phyloP scores from a whole-genome alignment of 1,140 invertebrate species.

The Hyposmocoma kahamanoa region DNA sequence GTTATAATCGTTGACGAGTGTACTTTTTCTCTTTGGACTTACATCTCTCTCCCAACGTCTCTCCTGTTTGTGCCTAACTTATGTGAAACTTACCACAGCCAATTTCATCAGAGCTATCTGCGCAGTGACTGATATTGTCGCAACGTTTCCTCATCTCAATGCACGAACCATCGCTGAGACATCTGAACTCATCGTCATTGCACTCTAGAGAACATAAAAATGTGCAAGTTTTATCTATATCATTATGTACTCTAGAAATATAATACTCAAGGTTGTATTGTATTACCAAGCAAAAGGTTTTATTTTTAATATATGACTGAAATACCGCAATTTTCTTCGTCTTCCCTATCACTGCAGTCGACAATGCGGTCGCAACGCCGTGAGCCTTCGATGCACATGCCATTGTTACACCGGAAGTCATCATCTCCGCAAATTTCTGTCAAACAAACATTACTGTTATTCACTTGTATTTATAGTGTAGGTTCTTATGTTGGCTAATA shows the following conservation, averaged over 20 bases:
- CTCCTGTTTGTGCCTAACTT: no score
- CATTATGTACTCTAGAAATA: no score
- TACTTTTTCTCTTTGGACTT: no score
- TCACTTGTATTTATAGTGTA: no score
- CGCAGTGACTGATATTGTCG: constrained; percentile 82
- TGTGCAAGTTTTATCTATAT: no score
- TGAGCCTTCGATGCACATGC: constrained; percentile 77
- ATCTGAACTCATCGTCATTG: constrained; percentile 45
- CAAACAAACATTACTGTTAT: constrained; percentile 37
- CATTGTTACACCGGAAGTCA: constrained; percentile 79
- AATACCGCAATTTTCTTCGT: constrained; percentile 80
- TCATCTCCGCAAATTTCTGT: constrained; percentile 75
- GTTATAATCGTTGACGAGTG: no score
- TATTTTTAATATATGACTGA: no score
- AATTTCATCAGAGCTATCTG: constrained; percentile 82
- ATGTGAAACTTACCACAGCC: constrained; percentile 70
- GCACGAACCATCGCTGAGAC: constrained; percentile 70
- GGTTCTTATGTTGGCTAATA: no score
- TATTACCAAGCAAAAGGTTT: no score
- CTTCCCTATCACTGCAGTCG: constrained; percentile 83
- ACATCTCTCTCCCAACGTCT: no score
- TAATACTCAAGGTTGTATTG: no score
- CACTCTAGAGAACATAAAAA: constrained; percentile 36
- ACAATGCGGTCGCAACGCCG: constrained; percentile 78
- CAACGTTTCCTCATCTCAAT: constrained; percentile 80